Conservation (phyloP, 2,888 invertebrate species). For the Pterobdella sp. region DNA sequence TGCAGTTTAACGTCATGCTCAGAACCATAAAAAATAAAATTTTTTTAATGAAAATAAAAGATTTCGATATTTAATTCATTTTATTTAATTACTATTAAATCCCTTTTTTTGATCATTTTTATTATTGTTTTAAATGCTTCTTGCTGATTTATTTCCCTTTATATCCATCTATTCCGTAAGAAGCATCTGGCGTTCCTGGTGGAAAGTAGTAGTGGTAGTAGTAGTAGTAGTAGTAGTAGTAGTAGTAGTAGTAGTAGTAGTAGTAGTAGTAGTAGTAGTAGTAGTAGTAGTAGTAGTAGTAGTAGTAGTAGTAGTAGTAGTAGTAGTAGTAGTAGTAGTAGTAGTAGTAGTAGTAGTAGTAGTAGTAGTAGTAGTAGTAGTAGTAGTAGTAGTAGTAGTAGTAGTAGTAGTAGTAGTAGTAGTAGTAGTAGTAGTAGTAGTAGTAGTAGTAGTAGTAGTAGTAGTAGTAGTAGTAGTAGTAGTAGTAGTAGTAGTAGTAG, state of each 20-base stretch:
- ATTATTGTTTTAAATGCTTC: too few relatives aligned
- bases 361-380: conserved; percentile 27
- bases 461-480: conserved; percentile 26
- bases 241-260: conserved; percentile 29
- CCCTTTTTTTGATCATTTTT: too few relatives aligned
- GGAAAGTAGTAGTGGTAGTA: conserved; percentile 27
- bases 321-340: conserved; percentile 28
- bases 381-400: conserved; percentile 24
- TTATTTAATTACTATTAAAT: too few relatives aligned
- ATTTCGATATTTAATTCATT: too few relatives aligned
- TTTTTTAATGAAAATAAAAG: too few relatives aligned
- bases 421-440: conserved; percentile 29
- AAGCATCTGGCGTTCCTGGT: background rate
- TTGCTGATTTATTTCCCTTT: too few relatives aligned
- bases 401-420: conserved; percentile 28
- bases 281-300: conserved; percentile 25
- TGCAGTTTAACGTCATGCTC: too few relatives aligned
- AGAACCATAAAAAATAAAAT: too few relatives aligned
- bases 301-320: conserved; percentile 28
- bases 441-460: conserved; percentile 29
- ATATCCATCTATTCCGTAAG: background rate
- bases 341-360: conserved; percentile 28
- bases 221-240: conserved; percentile 30
- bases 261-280: conserved; percentile 24
- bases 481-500: conserved; percentile 11